These are phyloP conservation scores for Periophthalmodon schlosseri DNA, from an alignment of 2,113 vertebrate genomes.

Conservation along the genomic window DNA sequence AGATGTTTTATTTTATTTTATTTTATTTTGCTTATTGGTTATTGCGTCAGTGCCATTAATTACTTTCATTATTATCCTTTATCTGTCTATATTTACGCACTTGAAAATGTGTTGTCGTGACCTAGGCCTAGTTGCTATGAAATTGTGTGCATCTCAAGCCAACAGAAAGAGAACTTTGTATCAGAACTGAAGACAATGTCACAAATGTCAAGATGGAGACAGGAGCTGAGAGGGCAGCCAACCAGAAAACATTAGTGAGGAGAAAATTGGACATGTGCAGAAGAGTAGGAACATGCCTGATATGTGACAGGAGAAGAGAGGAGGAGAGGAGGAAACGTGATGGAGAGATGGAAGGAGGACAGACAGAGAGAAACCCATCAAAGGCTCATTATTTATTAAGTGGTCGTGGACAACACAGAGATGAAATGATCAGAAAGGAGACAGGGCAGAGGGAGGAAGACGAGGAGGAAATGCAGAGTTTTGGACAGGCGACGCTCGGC, in stretches of 20 bases:
- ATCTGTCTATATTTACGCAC: too few relatives aligned
- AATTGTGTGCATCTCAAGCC: too few relatives aligned
- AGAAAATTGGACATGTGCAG: constrained; percentile 14
- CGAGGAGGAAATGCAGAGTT: constrained; percentile 53
- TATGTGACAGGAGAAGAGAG: constrained; percentile 20
- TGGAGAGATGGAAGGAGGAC: constrained; percentile 42
- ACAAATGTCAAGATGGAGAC: not conserved
- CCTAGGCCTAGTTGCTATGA: too few relatives aligned
- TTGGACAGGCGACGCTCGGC: constrained; percentile 46
- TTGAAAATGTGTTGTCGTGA: too few relatives aligned
- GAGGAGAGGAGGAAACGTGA: constrained; percentile 37
- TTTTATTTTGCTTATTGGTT: too few relatives aligned
- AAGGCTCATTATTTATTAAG: constrained; percentile 78
- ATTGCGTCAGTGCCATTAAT: too few relatives aligned
- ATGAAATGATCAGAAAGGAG: constrained; percentile 74
- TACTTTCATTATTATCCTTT: too few relatives aligned
- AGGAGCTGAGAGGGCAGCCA: not conserved
- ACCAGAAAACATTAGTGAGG: not conserved
- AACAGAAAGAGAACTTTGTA: not conserved
- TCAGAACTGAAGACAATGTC: not conserved
- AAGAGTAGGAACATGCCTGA: constrained; percentile 16
- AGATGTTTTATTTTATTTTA: too few relatives aligned
- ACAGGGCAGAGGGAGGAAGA: constrained; percentile 48
- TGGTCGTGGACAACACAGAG: constrained; percentile 66
- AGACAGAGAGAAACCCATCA: constrained; percentile 72